Evolutionary conservation across 2,888 invertebrate genomes (phyloP).

Genomic region (Coelinius sp.): DNA sequence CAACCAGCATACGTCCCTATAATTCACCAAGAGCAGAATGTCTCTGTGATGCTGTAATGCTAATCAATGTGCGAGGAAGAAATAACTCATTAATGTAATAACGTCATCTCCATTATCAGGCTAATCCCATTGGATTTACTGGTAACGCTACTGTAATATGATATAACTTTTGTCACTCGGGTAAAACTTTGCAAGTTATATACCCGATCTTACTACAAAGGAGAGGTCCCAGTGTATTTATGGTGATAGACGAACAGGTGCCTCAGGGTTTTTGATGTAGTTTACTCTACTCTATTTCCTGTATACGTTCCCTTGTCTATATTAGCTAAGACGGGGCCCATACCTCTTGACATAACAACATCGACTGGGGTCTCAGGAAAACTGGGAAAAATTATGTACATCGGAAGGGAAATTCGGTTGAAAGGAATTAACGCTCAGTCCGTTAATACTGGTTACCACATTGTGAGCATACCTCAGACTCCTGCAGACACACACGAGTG

Average conservation of each 20-base stretch:
- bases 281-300: background rate
- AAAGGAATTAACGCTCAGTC: constrained; percentile 4
- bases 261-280: background rate
- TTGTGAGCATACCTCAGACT: constrained; percentile 3
- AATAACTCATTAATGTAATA: background rate
- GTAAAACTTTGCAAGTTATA: background rate
- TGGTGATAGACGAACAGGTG: constrained; percentile 1
- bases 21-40: too few relatives aligned
- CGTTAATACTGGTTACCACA: constrained; percentile 18
- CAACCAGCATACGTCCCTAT: too few relatives aligned
- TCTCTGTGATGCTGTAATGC: too few relatives aligned
- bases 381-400: background rate
- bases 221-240: background rate
- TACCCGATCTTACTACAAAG: background rate
- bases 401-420: background rate
- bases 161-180: background rate
- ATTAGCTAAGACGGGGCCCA: background rate
- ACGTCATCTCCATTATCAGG: background rate
- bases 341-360: background rate
- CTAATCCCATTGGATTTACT: background rate
- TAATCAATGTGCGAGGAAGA: too few relatives aligned
- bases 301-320: background rate
- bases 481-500: background rate
- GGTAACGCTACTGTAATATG: background rate
- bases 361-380: background rate